Base-by-base conservation (phyloP, 2,113 vertebrate genomes). In the Madoqua kirkii region DNA sequence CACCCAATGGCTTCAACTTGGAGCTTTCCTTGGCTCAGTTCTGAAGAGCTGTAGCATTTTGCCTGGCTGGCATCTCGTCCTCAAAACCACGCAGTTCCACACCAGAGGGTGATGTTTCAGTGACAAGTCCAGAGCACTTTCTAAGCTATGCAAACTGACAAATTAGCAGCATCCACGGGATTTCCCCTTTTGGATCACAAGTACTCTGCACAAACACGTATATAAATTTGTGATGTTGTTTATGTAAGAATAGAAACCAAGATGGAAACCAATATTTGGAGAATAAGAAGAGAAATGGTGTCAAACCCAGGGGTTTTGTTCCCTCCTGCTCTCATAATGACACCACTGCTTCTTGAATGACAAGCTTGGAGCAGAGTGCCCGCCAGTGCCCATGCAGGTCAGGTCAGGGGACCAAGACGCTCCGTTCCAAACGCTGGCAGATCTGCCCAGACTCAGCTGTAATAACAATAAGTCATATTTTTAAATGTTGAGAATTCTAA, bases 361-460 rank as follows among this genome's bases (percentile, higher is more conserved):
- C 8, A 2, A 21, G 55, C 48, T 4, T 0, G 0, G 78, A 14
- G 67, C 1, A 6, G 50, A 0, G 62, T 4, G 3, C 25, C 78
- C 2, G 1, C n/a, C 33, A 5, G 36, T 19, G 40, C 78, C 59
- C 43, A 3, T 74, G 23, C 1, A 21, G 91, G 64, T 87, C 93
- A 60, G 92, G 89, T 48, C 85, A 89, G 93, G 83, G 0, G 5
- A 50, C 88, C 57, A 2, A 84, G 71, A 21, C 3, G 50, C 50
- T 5, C 8, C 57, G 10, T 76, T 64, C 91, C 81, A 40, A n/a
- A 11, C 0, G 0, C 0, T 87, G 97, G 97, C 91, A 92, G 52
- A 1, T 7, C 0, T 3, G 71, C 87, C 89, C 21, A 1, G 21
- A 96, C 98, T 97, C 98, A 98, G 98, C 98, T 98, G 98, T 79